Conservation (phyloP, 1,140 invertebrate species). For the Cheumatopsyche charites region DNA sequence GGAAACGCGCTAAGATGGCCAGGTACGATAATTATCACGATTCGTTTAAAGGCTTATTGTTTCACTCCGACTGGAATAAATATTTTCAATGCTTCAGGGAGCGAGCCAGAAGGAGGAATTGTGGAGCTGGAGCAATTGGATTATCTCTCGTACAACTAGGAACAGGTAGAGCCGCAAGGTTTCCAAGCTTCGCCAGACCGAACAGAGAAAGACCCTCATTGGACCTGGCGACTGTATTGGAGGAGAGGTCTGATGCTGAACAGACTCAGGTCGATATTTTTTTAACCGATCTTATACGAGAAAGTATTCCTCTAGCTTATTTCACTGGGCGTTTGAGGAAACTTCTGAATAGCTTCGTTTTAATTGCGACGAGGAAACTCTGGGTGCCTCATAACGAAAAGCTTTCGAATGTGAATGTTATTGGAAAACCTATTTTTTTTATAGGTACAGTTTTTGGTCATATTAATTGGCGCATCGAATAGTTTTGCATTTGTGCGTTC, state of each 20-base stretch:
- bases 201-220: slow-evolving; percentile 72
- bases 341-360: background rate
- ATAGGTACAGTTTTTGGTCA: too few species aligned
- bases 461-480: too few species aligned
- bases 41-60: slow-evolving; percentile 9
- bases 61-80: background rate
- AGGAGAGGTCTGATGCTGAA: slow-evolving; percentile 78
- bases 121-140: slow-evolving; percentile 77
- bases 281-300: background rate
- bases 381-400: background rate
- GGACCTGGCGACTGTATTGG: slow-evolving; percentile 80
- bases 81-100: slow-evolving; percentile 59
- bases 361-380: background rate
- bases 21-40: too few species aligned
- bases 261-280: slow-evolving; percentile 60
- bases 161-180: slow-evolving; percentile 68
- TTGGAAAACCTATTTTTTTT: too few species aligned
- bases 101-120: slow-evolving; percentile 76
- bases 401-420: background rate
- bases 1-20: slow-evolving; percentile 80
- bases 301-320: background rate
- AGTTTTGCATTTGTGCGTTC: too few species aligned
- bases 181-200: slow-evolving; percentile 70
- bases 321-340: background rate
- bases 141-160: slow-evolving; percentile 80